phyloP scores from a whole-genome alignment of 2,113 vertebrate genomes.

The Tachycineta bicolor region DNA sequence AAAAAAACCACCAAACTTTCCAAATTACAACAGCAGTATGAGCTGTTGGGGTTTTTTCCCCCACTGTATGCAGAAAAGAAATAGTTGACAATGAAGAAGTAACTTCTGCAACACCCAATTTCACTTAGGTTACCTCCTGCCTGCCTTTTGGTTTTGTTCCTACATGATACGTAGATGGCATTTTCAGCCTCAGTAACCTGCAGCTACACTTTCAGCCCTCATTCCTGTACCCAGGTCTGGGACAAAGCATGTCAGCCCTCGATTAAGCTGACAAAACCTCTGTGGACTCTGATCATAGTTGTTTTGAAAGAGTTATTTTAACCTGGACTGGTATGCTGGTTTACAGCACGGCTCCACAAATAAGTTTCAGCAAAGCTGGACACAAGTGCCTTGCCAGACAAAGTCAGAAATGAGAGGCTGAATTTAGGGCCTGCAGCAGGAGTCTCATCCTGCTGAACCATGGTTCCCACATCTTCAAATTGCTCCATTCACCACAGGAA shows the following conservation, averaged over 20 bases:
- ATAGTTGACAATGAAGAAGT: not conserved
- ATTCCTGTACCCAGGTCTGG: not conserved
- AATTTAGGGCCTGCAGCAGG: not conserved
- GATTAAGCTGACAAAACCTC: not conserved
- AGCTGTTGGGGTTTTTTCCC: not conserved
- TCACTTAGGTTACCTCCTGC: not conserved
- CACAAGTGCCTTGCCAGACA: not conserved
- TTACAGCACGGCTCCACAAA: not conserved
- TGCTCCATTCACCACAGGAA: not conserved
- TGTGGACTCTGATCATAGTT: not conserved
- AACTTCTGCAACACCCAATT: not conserved
- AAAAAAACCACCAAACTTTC: not conserved
- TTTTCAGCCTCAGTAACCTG: not conserved
- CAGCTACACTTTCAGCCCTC: not conserved
- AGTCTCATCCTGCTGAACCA: not conserved
- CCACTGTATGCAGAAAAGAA: not conserved
- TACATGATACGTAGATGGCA: not conserved
- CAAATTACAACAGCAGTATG: not conserved
- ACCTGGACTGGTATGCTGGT: not conserved
- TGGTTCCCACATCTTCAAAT: not conserved
- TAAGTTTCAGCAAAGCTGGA: not conserved
- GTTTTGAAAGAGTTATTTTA: constrained; percentile 42
- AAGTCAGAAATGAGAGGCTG: not conserved
- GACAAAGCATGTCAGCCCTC: not conserved
- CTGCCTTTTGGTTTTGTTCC: not conserved